These are phyloP conservation scores for Drosophila insularis DNA, from an alignment of 1,140 invertebrate genomes.

Conservation along the genomic window DNA sequence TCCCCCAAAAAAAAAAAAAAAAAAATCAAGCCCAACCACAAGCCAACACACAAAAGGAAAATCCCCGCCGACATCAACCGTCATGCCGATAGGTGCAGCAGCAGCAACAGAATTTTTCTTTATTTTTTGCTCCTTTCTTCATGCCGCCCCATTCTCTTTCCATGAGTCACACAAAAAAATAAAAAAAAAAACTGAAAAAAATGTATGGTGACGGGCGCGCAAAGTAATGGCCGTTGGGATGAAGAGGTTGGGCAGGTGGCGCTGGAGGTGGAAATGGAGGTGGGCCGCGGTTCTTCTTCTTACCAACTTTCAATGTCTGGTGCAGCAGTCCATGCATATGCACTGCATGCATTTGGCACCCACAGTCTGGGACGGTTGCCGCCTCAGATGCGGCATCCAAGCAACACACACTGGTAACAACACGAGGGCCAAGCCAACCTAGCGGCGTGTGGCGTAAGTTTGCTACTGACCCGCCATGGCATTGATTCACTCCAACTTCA, in stretches of 20 bases:
- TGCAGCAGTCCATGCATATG: conserved; percentile 36
- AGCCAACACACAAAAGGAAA: conserved; percentile 53
- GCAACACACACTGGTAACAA: conserved; percentile 22
- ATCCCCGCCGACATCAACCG: conserved; percentile 13
- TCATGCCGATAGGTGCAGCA: conserved; percentile 1
- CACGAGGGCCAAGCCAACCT: conserved; percentile 68
- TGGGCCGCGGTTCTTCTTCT: conserved; percentile 6
- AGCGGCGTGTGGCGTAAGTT: conserved; percentile 75
- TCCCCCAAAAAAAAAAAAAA: neutral
- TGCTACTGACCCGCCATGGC: conserved; percentile 59
- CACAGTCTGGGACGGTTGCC: conserved; percentile 52
- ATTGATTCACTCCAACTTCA: conserved; percentile 45
- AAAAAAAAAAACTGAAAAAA: neutral
- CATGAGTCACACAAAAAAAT: neutral
- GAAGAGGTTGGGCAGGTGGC: neutral
- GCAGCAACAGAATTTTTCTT: neutral
- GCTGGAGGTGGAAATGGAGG: neutral
- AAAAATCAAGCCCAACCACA: neutral
- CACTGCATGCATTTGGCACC: conserved; percentile 24
- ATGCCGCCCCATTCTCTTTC: neutral
- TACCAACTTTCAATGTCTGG: conserved; percentile 32
- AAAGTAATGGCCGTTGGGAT: too few species aligned
- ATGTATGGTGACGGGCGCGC: conserved; percentile 14
- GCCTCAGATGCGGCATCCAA: conserved; percentile 37
- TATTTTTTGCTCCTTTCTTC: conserved; percentile 18